Conservation (phyloP, 2,888 invertebrate genomes). For the Coelinius sp. region DNA sequence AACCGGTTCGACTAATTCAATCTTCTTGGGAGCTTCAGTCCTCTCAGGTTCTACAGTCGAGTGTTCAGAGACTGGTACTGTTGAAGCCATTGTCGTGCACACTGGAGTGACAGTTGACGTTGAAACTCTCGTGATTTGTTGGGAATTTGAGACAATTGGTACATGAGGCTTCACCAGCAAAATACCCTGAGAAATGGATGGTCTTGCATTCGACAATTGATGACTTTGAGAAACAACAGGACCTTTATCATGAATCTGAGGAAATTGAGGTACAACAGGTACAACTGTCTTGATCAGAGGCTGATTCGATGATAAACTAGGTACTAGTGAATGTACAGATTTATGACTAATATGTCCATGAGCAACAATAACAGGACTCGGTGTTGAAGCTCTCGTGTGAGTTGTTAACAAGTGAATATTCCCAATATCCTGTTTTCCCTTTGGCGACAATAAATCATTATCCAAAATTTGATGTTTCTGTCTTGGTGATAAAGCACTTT, state of each 20-base stretch:
- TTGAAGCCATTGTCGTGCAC: not conserved
- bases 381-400: slow-evolving; percentile 73
- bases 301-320: slow-evolving; percentile 52
- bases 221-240: slow-evolving; percentile 35
- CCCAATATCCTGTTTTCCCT: slow-evolving; percentile 66
- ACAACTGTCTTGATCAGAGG: slow-evolving; percentile 62
- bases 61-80: not conserved
- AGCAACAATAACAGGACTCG: slow-evolving; percentile 72
- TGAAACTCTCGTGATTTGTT: slow-evolving; percentile 54
- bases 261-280: slow-evolving; percentile 54
- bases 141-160: slow-evolving; percentile 58
- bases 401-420: slow-evolving; percentile 78
- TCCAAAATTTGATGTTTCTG: slow-evolving; percentile 54
- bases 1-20: slow-evolving; percentile 43
- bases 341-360: slow-evolving; percentile 61
- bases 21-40: not conserved
- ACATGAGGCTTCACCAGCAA: slow-evolving; percentile 54
- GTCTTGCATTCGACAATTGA: slow-evolving; percentile 39
- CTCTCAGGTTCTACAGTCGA: not conserved
- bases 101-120: slow-evolving; percentile 50
- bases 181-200: slow-evolving; percentile 50
- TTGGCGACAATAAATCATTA: slow-evolving; percentile 55
- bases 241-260: slow-evolving; percentile 48
- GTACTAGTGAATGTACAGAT: slow-evolving; percentile 51
- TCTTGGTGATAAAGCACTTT: slow-evolving; percentile 56